Evolutionary conservation across 2,797 vertebrate genomes (phyloP).

Genomic region (Xyrichtys novacula): DNA sequence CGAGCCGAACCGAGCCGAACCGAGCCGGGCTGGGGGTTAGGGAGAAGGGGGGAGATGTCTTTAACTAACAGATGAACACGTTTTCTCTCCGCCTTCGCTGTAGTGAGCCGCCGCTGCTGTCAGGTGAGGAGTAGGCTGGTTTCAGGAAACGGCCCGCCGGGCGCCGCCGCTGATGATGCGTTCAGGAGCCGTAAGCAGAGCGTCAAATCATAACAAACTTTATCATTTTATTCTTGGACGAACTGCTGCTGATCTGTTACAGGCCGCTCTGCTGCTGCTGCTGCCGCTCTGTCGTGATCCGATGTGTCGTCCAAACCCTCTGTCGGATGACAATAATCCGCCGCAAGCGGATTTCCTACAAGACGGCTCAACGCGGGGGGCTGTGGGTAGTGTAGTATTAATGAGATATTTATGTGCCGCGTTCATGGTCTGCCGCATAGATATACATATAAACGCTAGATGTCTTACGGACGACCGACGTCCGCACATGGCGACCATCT

Average conservation of each 20-base stretch:
- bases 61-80: constrained; percentile 43
- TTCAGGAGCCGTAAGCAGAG: constrained; percentile 52
- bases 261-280: constrained; percentile 71
- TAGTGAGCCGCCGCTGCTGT: constrained; percentile 70
- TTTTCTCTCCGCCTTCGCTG: constrained; percentile 49
- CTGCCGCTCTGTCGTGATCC: constrained; percentile 69
- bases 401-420: constrained; percentile 7
- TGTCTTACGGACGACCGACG: too few species aligned
- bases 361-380: constrained; percentile 75
- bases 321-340: constrained; percentile 88
- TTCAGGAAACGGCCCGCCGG: constrained; percentile 71
- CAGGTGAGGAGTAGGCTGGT: constrained; percentile 55
- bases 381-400: constrained; percentile 84
- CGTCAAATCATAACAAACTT: constrained; percentile 68
- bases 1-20: constrained; percentile 41
- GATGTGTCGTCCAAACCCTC: constrained; percentile 78
- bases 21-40: constrained; percentile 25
- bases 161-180: constrained; percentile 49
- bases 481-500: too few species aligned
- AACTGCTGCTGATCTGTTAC: constrained; percentile 61
- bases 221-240: constrained; percentile 50
- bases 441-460: too few species aligned
- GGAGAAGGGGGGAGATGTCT: constrained; percentile 46
- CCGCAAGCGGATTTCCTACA: constrained; percentile 86
- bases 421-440: constrained; percentile 15